Percentiles rank a stretch among this genome's conserved stretches.
phyloP scores from a whole-genome alignment of 2,797 vertebrate genomes.

The Acestrorhynchus altus region DNA sequence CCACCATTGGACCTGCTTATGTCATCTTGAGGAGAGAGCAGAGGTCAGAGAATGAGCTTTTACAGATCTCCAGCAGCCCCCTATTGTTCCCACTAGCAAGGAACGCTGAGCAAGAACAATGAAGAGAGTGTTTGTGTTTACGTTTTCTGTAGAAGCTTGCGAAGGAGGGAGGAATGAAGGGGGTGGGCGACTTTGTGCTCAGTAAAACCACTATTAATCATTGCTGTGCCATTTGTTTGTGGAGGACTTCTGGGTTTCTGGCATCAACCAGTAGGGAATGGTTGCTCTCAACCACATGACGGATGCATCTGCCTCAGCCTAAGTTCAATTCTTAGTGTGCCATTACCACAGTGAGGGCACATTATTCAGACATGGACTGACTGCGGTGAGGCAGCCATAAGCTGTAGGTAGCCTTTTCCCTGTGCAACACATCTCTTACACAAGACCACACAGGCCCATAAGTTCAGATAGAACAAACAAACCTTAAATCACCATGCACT shows the following conservation, averaged over 20 bases:
- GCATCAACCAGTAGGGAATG: conserved; percentile 19
- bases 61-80: conserved; percentile 58
- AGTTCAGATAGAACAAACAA: conserved; percentile 51
- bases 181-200: conserved; percentile 46
- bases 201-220: conserved; percentile 44
- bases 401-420: conserved; percentile 36
- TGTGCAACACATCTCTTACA: background rate
- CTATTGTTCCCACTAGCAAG: conserved; percentile 69
- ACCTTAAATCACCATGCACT: conserved; percentile 55
- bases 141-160: conserved; percentile 48
- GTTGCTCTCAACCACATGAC: conserved; percentile 35
- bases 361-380: conserved; percentile 43
- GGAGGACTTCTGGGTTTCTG: conserved; percentile 37
- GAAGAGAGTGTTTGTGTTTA: conserved; percentile 55
- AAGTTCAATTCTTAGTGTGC: conserved; percentile 19
- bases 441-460: conserved; percentile 34
- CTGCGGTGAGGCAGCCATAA: conserved; percentile 35
- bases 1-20: conserved; percentile 67
- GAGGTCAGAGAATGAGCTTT: conserved; percentile 30
- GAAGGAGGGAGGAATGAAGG: conserved; percentile 47
- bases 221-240: conserved; percentile 36
- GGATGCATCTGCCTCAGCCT: conserved; percentile 35
- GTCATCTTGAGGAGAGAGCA: conserved; percentile 65
- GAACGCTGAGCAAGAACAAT: conserved; percentile 69
- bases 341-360: conserved; percentile 39